Base-by-base conservation (phyloP, 2,888 invertebrate genomes). In the Phyllotreta cruciferae region DNA sequence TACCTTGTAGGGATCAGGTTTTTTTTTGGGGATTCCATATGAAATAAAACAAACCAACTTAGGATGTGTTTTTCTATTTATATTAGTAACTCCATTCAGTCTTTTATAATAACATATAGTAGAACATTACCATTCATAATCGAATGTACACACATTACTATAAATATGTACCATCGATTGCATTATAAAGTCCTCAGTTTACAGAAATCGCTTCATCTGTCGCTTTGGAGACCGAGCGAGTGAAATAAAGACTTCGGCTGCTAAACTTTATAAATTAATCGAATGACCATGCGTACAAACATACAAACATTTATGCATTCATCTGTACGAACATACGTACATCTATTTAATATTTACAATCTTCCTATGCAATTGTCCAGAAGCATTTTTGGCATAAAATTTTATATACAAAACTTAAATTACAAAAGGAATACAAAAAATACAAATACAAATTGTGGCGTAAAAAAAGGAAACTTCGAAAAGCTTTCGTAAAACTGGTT, bases 71-170 rank as follows among this genome's bases (percentile, higher is more conserved):
- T 74, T 72, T 24, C 72, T 74, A 73, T 76, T 80, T 81, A 81
- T 81, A 81, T 81, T 80, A 81, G 81, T 81, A 80, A 81, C 80
- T 81, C 81, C 81, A 81, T 81, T 81, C 81, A 81, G 81, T 81
- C 81, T 81, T 81, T 80, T 81, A 81, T 80, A 80, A 80, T 80
- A 81, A 81, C 81, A 81, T 81, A 81, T 80, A 81, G 79, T 81
- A 80, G 78, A 76, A 81, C 80, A 80, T 80, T 79, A 80, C 80
- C 80, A 81, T 80, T 80, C 80, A 81, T 79, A 81, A 80, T 80
- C 80, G 78, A 79, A 79, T 81, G 79, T 80, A 81, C 80, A 80
- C 80, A 81, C 79, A 81, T 76, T 80, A 80, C 80, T 79, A 81
- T 80, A 78, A 78, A 79, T 81, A 80, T 79, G 79, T 77, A 68